A percentile compares a stretch with the other conserved stretches of the same genome.
Evolutionary conservation across 2,113 vertebrate species (phyloP).

Genomic region (Desmodus rotundus): DNA sequence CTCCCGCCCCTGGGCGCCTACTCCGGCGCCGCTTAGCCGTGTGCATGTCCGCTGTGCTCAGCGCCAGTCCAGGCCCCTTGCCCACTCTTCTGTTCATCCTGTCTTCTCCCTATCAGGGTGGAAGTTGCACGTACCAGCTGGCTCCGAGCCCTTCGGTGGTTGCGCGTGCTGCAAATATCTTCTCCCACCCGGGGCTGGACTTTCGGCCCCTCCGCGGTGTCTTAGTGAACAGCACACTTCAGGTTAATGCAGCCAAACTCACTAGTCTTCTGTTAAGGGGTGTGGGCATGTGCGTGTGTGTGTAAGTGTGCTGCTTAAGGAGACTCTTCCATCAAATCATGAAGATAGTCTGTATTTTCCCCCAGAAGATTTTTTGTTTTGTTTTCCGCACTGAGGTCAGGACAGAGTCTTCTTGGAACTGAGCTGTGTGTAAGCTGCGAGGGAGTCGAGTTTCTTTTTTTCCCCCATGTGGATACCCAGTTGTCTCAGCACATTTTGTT

Average conservation of each 20-base stretch:
- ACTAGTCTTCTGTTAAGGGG: neutral
- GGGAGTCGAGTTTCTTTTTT: neutral
- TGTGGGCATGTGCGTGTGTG: fast-evolving
- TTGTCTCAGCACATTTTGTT: neutral
- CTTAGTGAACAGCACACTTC: neutral
- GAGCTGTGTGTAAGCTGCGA: neutral
- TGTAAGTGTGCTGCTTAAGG: no score
- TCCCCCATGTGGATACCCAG: neutral
- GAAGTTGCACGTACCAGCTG: neutral
- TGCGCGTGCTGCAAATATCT: neutral
- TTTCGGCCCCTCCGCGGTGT: neutral
- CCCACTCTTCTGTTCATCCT: fast-evolving
- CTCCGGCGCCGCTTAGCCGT: fast-evolving
- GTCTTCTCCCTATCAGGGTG: neutral
- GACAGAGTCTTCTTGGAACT: neutral
- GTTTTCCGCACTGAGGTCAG: neutral
- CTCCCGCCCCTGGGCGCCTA: neutral
- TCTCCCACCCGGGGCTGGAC: neutral
- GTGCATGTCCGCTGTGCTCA: neutral
- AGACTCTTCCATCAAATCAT: no score
- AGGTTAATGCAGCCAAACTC: no score
- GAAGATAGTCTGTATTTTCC: neutral
- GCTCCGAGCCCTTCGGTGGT: neutral
- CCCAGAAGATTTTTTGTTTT: neutral
- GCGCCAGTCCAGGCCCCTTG: neutral